A percentile compares a stretch with the other conserved stretches of the same genome.
Conservation (phyloP, 2,888 invertebrate species). For the Creontiades dilutus region DNA sequence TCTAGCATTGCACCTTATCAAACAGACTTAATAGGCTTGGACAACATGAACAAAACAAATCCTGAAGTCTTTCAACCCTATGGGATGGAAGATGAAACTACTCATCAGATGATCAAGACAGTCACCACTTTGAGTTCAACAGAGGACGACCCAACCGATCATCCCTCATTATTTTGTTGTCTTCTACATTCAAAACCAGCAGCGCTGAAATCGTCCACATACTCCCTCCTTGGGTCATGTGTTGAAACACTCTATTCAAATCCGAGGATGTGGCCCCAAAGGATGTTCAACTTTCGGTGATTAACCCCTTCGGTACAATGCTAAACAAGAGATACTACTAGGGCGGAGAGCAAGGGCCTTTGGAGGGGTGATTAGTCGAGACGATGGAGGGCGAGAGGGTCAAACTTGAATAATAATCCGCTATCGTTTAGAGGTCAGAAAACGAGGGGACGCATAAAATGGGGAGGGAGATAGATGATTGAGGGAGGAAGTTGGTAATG, state of each 20-base stretch:
- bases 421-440: conserved; percentile 41
- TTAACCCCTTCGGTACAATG: neutral
- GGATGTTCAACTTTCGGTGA: neutral
- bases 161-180: no score
- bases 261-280: neutral
- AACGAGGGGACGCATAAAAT: conserved; percentile 1
- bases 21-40: no score
- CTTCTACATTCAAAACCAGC: no score
- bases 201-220: neutral
- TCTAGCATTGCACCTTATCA: no score
- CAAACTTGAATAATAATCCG: conserved; percentile 49
- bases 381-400: conserved; percentile 30
- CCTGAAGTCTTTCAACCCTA: no score
- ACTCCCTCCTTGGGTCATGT: neutral
- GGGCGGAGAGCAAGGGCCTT: neutral
- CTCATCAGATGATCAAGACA: no score
- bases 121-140: no score
- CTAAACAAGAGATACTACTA: neutral
- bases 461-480: conserved; percentile 32
- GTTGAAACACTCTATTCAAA: neutral
- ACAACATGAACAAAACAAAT: no score
- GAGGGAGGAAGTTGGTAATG: conserved; percentile 52
- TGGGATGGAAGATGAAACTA: no score
- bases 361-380: conserved; percentile 7
- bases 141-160: no score